Base-by-base conservation (phyloP, 2,113 vertebrate genomes). In the Malurus elegans region DNA sequence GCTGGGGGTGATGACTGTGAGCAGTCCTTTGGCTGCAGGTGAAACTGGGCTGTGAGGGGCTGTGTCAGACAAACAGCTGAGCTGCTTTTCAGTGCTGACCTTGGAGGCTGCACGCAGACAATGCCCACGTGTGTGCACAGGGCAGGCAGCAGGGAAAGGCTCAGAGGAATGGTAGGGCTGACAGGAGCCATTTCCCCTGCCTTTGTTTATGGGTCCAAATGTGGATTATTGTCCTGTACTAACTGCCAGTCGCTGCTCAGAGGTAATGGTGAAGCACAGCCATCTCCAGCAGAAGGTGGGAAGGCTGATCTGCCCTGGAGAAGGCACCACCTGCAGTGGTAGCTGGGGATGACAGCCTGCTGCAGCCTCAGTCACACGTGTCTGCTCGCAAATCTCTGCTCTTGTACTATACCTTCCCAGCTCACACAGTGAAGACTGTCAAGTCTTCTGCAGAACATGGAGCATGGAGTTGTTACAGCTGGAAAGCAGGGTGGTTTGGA, bases 91-190 rank as follows among this genome's bases (percentile, higher is more conserved):
- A 40, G 44, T 7, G 69, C 72, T 53, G 80, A 48, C 45, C n/a
- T 31, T 29, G 75, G 15, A 51, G 64, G 81, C 2, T 80, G 73
- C 50, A 26, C 0, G 0, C 23, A 54, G 56, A 42, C 12, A 1
- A 11, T 16, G 47, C 28, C 4, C 2, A 10, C 10, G 9, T 4
- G 0, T 0, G 2, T 4, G 24, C 58, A 15, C 0, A 0, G 60
- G 23, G 48, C 1, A 3, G 38, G n/a, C 58, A 71, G 51, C 51
- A 23, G 36, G 25, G 26, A 74, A 65, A 71, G 64, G 62, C 69
- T 73, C 24, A 26, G 60, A 45, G 50, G 34, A 67, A 21, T 0
- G 4, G 4, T 3, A 48, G 42, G 47, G 38, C 60, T 81, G 61
- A 10, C 5, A 12, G 67, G 16, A 90, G 48, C 21, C 29, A 6